These are phyloP conservation scores for Radopholus similis DNA, from an alignment of 1,140 invertebrate genomes.

Conservation along the genomic window DNA sequence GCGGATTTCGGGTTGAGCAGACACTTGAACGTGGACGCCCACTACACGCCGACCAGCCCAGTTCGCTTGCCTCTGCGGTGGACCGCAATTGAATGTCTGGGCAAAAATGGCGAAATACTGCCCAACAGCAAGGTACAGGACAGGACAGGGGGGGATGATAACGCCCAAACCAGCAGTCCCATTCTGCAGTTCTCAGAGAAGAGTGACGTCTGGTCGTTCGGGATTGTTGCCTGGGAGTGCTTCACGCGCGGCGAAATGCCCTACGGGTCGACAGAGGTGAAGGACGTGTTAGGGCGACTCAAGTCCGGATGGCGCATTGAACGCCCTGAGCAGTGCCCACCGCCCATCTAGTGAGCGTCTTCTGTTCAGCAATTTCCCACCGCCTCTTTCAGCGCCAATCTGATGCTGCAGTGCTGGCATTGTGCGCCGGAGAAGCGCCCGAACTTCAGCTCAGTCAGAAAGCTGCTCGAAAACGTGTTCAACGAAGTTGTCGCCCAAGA, in stretches of 20 bases:
- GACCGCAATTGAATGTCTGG: conserved; percentile 39
- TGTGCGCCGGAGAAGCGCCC: conserved; percentile 2
- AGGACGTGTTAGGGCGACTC: conserved; percentile 1
- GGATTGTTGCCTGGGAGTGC: conserved; percentile 34
- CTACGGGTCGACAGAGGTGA: conserved; percentile 10
- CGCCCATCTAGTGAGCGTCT: conserved; percentile 1
- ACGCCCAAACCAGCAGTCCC: background rate
- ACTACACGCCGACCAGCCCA: conserved; percentile 13
- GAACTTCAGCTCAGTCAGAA: background rate
- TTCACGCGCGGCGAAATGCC: conserved; percentile 28
- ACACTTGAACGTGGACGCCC: conserved; percentile 22
- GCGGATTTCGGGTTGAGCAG: conserved; percentile 96
- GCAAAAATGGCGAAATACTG: conserved; percentile 14
- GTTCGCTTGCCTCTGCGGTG: conserved; percentile 32
- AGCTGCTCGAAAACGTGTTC: background rate
- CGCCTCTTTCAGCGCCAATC: conserved; percentile 9
- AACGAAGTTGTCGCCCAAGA: background rate
- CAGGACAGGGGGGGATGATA: background rate
- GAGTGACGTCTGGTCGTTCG: conserved; percentile 37
- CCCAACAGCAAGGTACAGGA: background rate
- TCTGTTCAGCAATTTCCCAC: background rate
- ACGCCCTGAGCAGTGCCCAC: background rate
- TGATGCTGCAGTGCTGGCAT: conserved; percentile 19
- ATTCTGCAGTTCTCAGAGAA: conserved; percentile 35
- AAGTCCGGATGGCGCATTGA: conserved; percentile 1